Base-by-base conservation (phyloP, 2,888 invertebrate genomes). In the Lochmaea crataegi region DNA sequence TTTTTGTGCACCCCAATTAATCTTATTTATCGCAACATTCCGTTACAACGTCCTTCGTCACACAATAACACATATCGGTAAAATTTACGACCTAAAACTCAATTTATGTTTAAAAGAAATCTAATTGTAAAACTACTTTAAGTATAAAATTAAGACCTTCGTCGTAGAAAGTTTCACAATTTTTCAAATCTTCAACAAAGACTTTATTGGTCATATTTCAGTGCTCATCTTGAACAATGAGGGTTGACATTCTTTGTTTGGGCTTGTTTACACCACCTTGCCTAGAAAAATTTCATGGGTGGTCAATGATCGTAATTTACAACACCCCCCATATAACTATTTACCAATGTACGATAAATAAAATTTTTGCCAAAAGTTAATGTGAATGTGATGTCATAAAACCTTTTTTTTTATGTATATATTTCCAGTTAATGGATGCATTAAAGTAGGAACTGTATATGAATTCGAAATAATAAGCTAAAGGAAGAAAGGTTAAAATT, bases 271-370 rank as follows among this genome's bases (percentile, higher is more conserved):
- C 80, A 80, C 79, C 80, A 80, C 78, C 71, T 68, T 71, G 69
- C 75, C 76, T 78, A 73, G 73, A 38, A 63, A n/a, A 74, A 81
- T 81, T 82, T 81, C 81, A 81, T 76, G 81, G 82, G 82, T 82
- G 82, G 81, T 79, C 82, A 81, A 73, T 71, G 71, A 74, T 18
- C 18, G 51, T 73, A 75, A 79, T 78, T 76, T 78, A 77, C 72
- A 78, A 74, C 74, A 68, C 64, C 68, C 72, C 26, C 68, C 68
- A 67, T 74, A 73, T 72, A 75, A 71, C 76, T 76, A 77, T 75
- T 75, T 60, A 71, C 73, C 45, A 63, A 68, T 68, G 56, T 32
- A 22, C 7, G 48, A 38, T 72, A 63, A 71, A 72, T 68, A 58
- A 26, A 22, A 56, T 18, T 38, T 63, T 67, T 61, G 60, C 65